These are phyloP conservation scores for Dendropsophus ebraccatus DNA, from an alignment of 2,113 vertebrate species.

Conservation along the genomic window DNA sequence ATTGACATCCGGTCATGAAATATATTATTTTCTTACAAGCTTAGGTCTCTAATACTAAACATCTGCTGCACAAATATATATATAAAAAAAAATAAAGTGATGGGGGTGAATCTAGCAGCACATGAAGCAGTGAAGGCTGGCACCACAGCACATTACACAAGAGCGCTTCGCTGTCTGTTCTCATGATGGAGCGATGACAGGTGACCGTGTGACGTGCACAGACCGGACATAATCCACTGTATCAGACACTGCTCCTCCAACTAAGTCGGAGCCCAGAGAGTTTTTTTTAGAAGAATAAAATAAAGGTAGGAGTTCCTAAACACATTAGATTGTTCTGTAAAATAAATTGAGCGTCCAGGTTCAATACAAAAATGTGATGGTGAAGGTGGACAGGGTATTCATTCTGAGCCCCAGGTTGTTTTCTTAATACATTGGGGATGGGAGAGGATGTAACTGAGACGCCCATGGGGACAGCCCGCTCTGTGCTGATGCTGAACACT, in stretches of 20 bases:
- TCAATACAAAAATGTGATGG: too few species aligned
- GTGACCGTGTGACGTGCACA: background rate
- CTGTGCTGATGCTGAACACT: background rate
- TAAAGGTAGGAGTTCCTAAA: too few species aligned
- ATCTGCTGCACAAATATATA: background rate
- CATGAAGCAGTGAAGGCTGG: background rate
- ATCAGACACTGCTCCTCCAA: background rate
- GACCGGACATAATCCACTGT: background rate
- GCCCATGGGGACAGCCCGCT: background rate
- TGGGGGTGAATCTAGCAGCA: conserved; percentile 6
- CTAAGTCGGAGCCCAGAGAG: background rate
- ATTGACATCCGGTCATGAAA: conserved; percentile 16
- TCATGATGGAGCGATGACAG: background rate
- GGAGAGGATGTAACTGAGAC: background rate
- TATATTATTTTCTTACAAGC: conserved; percentile 42
- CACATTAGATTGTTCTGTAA: too few species aligned
- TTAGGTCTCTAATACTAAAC: background rate
- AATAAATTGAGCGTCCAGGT: too few species aligned
- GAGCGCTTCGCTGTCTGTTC: background rate
- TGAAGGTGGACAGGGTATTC: background rate
- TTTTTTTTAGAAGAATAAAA: too few species aligned
- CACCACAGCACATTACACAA: background rate
- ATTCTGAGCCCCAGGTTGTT: background rate
- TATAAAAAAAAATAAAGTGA: background rate
- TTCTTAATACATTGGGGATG: background rate